Percentiles rank a stretch among this genome's conserved stretches.
These are phyloP conservation scores for Drosophila parabipectinata DNA, from an alignment of 1,140 invertebrate genomes.

Conservation along the genomic window DNA sequence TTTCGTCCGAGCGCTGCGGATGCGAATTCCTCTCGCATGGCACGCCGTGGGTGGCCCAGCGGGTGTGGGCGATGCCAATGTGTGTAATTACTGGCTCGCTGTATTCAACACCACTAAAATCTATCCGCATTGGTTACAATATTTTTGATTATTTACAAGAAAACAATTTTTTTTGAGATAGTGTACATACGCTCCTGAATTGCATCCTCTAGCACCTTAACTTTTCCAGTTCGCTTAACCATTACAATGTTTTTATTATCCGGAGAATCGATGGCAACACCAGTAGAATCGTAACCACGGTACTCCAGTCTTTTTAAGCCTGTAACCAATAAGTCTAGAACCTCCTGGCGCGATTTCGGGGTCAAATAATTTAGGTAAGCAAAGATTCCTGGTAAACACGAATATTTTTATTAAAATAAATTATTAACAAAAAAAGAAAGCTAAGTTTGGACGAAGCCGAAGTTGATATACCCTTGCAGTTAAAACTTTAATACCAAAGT, in stretches of 20 bases:
- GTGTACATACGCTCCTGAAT: slow-evolving; percentile 86
- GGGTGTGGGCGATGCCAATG: slow-evolving; percentile 98
- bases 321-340: slow-evolving; percentile 96
- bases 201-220: slow-evolving; percentile 94
- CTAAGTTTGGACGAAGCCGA: too few relatives aligned
- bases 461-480: too few relatives aligned
- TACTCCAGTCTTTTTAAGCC: slow-evolving; percentile 99
- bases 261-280: slow-evolving; percentile 94
- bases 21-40: slow-evolving; percentile 97
- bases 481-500: too few relatives aligned
- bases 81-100: slow-evolving; percentile 86
- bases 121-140: slow-evolving; percentile 18
- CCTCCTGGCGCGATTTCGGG: slow-evolving; percentile 96
- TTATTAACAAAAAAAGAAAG: too few relatives aligned
- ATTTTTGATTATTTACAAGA: background rate
- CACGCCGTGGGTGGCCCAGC: slow-evolving; percentile 99
- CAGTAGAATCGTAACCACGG: slow-evolving; percentile 99
- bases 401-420: too few relatives aligned
- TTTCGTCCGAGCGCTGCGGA: slow-evolving; percentile 96
- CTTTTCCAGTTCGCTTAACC: slow-evolving; percentile 97
- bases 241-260: slow-evolving; percentile 92
- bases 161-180: background rate
- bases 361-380: slow-evolving; percentile 99
- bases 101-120: slow-evolving; percentile 71
- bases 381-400: slow-evolving; percentile 92